Conservation (phyloP, 2,888 invertebrate species). For the Hypercompe scribonia region DNA sequence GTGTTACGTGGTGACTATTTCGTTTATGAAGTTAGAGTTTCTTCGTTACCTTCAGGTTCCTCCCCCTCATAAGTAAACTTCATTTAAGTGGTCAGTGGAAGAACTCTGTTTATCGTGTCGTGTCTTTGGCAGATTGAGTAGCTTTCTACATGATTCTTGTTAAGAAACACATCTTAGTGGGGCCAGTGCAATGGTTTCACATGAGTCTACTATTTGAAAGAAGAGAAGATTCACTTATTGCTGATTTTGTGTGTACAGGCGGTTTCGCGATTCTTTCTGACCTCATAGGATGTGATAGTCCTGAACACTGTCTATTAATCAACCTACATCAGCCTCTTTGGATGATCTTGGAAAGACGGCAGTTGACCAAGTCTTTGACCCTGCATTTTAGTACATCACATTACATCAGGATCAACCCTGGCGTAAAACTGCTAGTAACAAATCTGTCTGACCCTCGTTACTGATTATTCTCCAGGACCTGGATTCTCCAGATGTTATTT, state of each 20-base stretch:
- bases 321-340: neutral
- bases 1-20: neutral
- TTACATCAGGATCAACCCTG: neutral
- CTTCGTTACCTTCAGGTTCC: neutral
- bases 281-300: neutral
- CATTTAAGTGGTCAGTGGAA: too few species aligned
- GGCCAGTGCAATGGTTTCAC: neutral
- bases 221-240: neutral
- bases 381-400: neutral
- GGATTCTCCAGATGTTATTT: constrained; percentile 75
- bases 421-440: neutral
- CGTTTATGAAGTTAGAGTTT: neutral
- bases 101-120: too few species aligned
- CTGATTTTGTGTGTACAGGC: neutral
- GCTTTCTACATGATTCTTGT: neutral
- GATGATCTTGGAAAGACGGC: neutral
- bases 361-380: neutral
- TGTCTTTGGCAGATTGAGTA: neutral
- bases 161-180: neutral
- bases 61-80: neutral
- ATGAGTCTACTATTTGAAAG: neutral
- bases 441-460: neutral
- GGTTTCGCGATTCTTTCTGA: too few species aligned
- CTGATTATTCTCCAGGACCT: constrained; percentile 59
- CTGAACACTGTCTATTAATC: neutral